Evolutionary conservation across 1,140 invertebrate genomes (phyloP), one percentile per base, ranked within the genome.

Genomic region (Berghia stephanieae): DNA sequence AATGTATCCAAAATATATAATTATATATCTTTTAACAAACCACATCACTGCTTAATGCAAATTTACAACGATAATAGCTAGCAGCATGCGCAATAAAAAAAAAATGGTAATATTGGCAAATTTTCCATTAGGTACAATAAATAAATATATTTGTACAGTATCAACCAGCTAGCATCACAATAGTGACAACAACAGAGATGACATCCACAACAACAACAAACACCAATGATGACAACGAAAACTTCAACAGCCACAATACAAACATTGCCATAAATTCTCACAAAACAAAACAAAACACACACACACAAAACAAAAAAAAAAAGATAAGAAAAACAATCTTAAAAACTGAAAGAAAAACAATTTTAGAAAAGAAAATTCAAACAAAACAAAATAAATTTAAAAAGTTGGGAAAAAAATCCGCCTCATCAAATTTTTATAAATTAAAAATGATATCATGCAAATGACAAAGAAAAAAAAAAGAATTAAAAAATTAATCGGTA

Each of bases 291-390:
- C 24, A 60, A 6, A 60, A 60, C 5, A 27, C 34, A 27, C 8
- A 60, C 4, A 60, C 8, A 60, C 24, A 4, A 31, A 60, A 60
- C 24, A 4, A 21, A 60, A 60, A n/a, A n/a, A 60, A 74, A 74
- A 74, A 24, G 46, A 74, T 31, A 6, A 1, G 38, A 5, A 57
- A 60, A 36, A 36, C 16, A 6, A n/a, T 44, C 16, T 43, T 18
- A 38, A 70, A 77, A 70, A 38, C 36, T 36, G 42, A 52, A 73
- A 16, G 6, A 44, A 70, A 77, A 21, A 52, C 70, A 60, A 44
- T 46, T 57, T 57, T 34, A 27, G 24, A 40, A 77, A 40, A 36
- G 63, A 77, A 71, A 36, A 46, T 43, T 13, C 10, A 71, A 70
- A 71, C 31, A 8, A 52, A 69, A 67, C 55, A 55, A 38, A 57